Percentiles rank a stretch among this genome's conserved stretches.
These are phyloP conservation scores for Pinctada fucata DNA, from an alignment of 2,888 invertebrate species.

Conservation along the genomic window DNA sequence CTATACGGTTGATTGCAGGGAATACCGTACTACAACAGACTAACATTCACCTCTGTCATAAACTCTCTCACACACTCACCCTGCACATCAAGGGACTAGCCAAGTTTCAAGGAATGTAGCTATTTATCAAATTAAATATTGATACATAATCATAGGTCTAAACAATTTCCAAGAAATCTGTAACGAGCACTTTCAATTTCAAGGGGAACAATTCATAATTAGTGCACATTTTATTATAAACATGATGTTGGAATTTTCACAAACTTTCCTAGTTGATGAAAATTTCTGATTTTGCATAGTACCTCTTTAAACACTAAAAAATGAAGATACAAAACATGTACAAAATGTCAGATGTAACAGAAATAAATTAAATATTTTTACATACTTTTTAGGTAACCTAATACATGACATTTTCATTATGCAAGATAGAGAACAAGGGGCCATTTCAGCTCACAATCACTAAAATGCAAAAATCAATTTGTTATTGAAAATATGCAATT, in stretches of 20 bases:
- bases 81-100: slow-evolving; percentile 34
- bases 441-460: background rate
- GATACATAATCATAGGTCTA: slow-evolving; percentile 24
- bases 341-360: slow-evolving; percentile 11
- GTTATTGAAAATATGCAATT: slow-evolving; percentile 46
- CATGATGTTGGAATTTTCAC: background rate
- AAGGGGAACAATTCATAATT: background rate
- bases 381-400: background rate
- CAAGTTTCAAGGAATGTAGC: slow-evolving; percentile 35
- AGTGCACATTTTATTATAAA: background rate
- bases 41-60: slow-evolving; percentile 1
- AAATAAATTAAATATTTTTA: slow-evolving; percentile 7
- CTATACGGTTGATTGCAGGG: background rate
- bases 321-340: slow-evolving; percentile 4
- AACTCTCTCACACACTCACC: slow-evolving; percentile 6
- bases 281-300: slow-evolving; percentile 9
- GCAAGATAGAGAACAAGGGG: background rate
- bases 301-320: slow-evolving; percentile 11
- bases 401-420: background rate
- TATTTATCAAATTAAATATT: slow-evolving; percentile 25
- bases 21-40: background rate
- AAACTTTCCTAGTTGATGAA: background rate
- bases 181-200: slow-evolving; percentile 7
- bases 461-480: slow-evolving; percentile 13
- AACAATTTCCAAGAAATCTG: slow-evolving; percentile 4